Conservation (phyloP, 2,888 invertebrate genomes). For the Plebejus argus region DNA sequence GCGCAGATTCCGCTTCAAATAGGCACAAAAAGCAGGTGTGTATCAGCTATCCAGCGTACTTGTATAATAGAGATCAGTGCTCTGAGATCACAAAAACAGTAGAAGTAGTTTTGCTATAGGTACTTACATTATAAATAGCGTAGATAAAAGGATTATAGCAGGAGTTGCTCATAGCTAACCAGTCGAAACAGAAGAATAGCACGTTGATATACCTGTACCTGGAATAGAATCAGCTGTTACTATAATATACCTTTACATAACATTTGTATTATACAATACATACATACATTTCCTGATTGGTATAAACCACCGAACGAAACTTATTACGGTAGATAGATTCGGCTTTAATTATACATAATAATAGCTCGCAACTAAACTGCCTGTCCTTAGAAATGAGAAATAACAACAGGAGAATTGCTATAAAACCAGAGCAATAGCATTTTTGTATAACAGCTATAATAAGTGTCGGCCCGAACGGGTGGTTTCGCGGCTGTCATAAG, state of each 20-base stretch:
- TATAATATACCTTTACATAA: too few relatives aligned
- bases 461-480: too few relatives aligned
- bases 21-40: too few relatives aligned
- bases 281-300: background rate
- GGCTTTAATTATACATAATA: constrained; percentile 30
- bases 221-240: constrained; percentile 46
- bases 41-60: too few relatives aligned
- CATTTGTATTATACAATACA: too few relatives aligned
- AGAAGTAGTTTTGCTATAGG: constrained; percentile 40
- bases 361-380: background rate
- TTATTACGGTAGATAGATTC: constrained; percentile 30
- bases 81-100: too few relatives aligned
- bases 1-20: too few relatives aligned
- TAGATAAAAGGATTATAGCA: constrained; percentile 96
- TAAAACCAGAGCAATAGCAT: background rate
- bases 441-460: too few relatives aligned
- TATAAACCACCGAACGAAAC: background rate
- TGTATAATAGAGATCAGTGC: too few relatives aligned
- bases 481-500: too few relatives aligned
- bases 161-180: constrained; percentile 94
- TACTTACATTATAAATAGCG: constrained; percentile 93
- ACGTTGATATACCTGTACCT: constrained; percentile 91
- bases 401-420: background rate
- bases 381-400: background rate
- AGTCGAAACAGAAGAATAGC: constrained; percentile 92